Base-by-base conservation (phyloP, 2,113 vertebrate species). In the Barbus barbus region DNA sequence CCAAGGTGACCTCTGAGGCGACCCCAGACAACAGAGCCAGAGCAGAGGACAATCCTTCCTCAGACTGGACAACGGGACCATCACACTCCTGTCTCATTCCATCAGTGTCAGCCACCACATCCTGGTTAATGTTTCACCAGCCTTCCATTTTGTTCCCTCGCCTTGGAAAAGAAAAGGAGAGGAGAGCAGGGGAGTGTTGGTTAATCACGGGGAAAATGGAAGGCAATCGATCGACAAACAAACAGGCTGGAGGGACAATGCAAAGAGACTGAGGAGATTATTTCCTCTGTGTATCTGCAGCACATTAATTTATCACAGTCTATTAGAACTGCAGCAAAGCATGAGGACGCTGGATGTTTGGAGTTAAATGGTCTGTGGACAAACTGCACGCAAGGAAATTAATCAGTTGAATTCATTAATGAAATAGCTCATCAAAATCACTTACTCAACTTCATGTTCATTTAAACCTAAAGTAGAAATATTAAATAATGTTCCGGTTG, bases 91-190 rank as follows among this genome's bases (percentile, higher is more conserved):
- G 91, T 88, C 90, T 86, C 89, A 90, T 90, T 94, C 88, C 89
- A 90, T 93, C 93, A 92, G 81, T 85, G 90, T 92, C 93, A 91
- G 89, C 85, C 85, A 86, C 86, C 85, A 86, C 86, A 14, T 31
- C 86, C 89, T 86, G 89, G 93, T 93, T 95, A 94, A 94, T 94
- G 92, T 93, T 94, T 94, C 88, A 93, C 92, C 77, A 81, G 38
- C 81, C 85, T 84, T 84, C 79, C 84, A 78, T 87, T 82, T 85
- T 86, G 82, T 56, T 86, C 72, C 72, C 72, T 51, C 2, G 83
- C 65, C 83, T 56, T 61, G 71, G 63, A 53, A 71, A 81, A 89
- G 60, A 85, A 38, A 78, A 81, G 36, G 85, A 75, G 79, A 85
- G 79, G 36, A 79, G 69, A 76, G 36, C 63, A 82, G 87, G 84